Percentiles rank a stretch among this genome's conserved stretches.
Conservation (phyloP, 2,888 invertebrate genomes). For the Diaphora mendica region DNA sequence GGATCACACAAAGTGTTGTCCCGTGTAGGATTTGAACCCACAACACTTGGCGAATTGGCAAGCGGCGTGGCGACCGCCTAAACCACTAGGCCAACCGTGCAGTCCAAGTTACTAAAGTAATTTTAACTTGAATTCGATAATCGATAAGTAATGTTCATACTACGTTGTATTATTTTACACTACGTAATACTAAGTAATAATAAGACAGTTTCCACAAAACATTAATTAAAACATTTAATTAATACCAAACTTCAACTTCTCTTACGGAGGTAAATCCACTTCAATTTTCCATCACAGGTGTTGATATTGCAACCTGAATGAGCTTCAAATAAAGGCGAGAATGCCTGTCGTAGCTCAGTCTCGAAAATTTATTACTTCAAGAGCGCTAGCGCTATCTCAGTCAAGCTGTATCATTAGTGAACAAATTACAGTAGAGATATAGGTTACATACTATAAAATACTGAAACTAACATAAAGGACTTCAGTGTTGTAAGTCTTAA, state of each 20-base stretch:
- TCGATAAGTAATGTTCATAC: no score
- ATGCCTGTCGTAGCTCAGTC: neutral
- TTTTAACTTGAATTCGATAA: no score
- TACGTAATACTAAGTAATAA: neutral
- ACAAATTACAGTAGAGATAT: neutral
- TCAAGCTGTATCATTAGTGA: neutral
- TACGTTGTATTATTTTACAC: neutral
- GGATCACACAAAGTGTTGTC: no score
- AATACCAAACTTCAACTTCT: neutral
- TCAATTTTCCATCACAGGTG: neutral
- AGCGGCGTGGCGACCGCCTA: no score
- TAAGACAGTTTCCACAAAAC: neutral
- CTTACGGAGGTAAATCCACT: neutral
- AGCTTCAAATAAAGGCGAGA: neutral
- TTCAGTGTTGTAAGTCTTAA: neutral
- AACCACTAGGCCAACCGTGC: no score
- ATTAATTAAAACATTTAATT: neutral
- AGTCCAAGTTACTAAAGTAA: no score
- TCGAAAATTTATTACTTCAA: neutral
- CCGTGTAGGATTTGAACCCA: no score
- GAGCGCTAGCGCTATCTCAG: no score
- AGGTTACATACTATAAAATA: neutral
- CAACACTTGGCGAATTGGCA: no score
- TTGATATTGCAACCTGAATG: neutral
- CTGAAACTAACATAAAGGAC: neutral